Evolutionary conservation across 2,888 invertebrate species (phyloP).

Genomic region (Aricia artaxerxes): DNA sequence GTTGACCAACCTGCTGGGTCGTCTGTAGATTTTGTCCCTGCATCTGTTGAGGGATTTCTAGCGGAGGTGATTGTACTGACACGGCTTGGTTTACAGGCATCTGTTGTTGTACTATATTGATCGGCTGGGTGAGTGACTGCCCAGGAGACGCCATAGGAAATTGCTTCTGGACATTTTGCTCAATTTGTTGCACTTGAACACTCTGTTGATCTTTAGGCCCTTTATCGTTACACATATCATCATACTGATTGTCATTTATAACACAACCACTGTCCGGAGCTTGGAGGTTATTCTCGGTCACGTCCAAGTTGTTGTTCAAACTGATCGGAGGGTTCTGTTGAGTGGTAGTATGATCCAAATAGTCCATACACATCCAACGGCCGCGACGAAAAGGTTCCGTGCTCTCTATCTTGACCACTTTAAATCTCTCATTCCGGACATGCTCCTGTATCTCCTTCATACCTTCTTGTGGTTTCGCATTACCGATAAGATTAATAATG

Average conservation of each 20-base stretch:
- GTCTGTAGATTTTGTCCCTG: slow-evolving; percentile 68
- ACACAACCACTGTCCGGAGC: slow-evolving; percentile 78
- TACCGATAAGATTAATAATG: slow-evolving; percentile 80
- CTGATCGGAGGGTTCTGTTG: slow-evolving; percentile 75
- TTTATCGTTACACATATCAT: slow-evolving; percentile 75
- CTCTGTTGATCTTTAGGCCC: slow-evolving; percentile 75
- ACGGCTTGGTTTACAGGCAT: slow-evolving; percentile 72
- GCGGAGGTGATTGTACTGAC: slow-evolving; percentile 74
- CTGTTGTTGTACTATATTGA: slow-evolving; percentile 70
- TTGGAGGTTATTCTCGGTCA: slow-evolving; percentile 66
- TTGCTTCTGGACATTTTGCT: slow-evolving; percentile 74
- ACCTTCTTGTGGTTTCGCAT: slow-evolving; percentile 78
- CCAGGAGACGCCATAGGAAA: slow-evolving; percentile 78
- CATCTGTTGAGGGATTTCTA: slow-evolving; percentile 78
- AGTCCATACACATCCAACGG: slow-evolving; percentile 97
- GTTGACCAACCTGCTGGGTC: slow-evolving; percentile 70
- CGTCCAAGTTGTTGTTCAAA: slow-evolving; percentile 74
- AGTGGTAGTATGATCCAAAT: slow-evolving; percentile 89
- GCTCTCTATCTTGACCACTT: slow-evolving; percentile 97
- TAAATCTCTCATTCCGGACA: slow-evolving; percentile 91
- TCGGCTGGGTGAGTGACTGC: slow-evolving; percentile 74
- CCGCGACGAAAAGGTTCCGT: slow-evolving; percentile 96
- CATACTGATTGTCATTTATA: slow-evolving; percentile 76
- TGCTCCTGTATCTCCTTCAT: slow-evolving; percentile 85
- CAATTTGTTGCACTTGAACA: slow-evolving; percentile 71